Evolutionary conservation across 1,140 invertebrate species (phyloP).

Genomic region (Pomacea maculata): DNA sequence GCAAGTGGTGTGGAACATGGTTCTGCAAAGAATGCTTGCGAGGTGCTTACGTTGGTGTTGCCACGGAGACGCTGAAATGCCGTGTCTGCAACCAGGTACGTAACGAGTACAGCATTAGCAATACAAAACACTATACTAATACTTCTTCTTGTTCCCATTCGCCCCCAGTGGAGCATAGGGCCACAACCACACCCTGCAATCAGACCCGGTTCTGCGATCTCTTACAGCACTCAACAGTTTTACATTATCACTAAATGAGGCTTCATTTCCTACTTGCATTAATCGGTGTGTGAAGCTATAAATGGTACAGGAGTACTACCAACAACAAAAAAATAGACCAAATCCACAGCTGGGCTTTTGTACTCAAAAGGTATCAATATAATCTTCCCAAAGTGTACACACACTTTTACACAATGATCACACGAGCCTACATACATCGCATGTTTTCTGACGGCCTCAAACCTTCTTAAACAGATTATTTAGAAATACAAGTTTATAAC

Average conservation of each 20-base stretch:
- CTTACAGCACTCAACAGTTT: no score
- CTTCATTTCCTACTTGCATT: no score
- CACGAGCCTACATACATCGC: not conserved
- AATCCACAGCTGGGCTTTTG: not conserved
- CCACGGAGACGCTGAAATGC: conserved; percentile 44
- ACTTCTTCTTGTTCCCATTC: no score
- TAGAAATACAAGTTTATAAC: not conserved
- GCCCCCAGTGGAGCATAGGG: no score
- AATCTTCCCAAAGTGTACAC: not conserved
- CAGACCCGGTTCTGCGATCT: no score
- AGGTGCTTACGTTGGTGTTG: conserved; percentile 50
- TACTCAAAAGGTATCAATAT: not conserved
- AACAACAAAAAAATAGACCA: no score
- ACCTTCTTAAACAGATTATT: not conserved
- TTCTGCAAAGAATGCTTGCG: conserved; percentile 55
- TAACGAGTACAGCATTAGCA: no score
- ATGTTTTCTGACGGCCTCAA: not conserved
- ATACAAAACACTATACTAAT: no score
- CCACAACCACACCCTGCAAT: no score
- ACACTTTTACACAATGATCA: not conserved
- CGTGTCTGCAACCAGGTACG: conserved; percentile 47
- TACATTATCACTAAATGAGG: no score
- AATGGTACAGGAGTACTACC: no score
- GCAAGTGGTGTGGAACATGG: conserved; percentile 60
- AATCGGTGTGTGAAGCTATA: no score